phyloP scores from a whole-genome alignment of 2,888 invertebrate genomes.

The Mechanitis messenoides region DNA sequence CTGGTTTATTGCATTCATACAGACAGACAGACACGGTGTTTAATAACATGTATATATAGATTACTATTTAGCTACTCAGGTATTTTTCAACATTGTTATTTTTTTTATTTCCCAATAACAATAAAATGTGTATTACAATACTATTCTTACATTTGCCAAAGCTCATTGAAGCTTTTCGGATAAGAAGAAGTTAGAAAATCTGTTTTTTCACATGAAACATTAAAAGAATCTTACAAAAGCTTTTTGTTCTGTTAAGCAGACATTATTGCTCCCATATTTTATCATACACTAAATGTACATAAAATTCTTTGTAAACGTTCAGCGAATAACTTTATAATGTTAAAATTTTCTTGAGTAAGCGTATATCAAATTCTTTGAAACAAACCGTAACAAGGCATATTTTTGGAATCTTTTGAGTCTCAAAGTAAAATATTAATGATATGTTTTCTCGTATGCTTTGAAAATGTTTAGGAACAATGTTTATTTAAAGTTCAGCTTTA shows the following conservation, averaged over 20 bases:
- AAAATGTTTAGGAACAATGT: too few species aligned
- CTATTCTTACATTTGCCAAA: neutral
- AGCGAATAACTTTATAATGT: slow-evolving; percentile 7
- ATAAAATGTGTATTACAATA: neutral
- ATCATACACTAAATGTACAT: slow-evolving; percentile 1
- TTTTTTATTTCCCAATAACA: too few species aligned
- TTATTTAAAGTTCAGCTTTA: too few species aligned
- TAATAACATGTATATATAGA: too few species aligned
- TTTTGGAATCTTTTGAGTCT: neutral
- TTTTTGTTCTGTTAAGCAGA: slow-evolving; percentile 1
- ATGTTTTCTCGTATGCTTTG: neutral
- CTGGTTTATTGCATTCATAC: too few species aligned
- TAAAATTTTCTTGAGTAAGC: neutral
- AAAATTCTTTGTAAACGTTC: slow-evolving; percentile 3
- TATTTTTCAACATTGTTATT: too few species aligned
- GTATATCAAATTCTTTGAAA: slow-evolving; percentile 12
- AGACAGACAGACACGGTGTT: too few species aligned
- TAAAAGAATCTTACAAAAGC: neutral
- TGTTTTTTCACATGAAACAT: neutral
- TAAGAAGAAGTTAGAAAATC: neutral
- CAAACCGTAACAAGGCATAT: slow-evolving; percentile 4
- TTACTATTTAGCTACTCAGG: too few species aligned
- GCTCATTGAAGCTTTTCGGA: neutral
- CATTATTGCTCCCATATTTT: slow-evolving; percentile 2
- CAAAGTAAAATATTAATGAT: slow-evolving; percentile 2